Evolutionary conservation across 2,797 vertebrate species (phyloP), one percentile per base, ranked within the genome.

Genomic region (Spizella passerina): DNA sequence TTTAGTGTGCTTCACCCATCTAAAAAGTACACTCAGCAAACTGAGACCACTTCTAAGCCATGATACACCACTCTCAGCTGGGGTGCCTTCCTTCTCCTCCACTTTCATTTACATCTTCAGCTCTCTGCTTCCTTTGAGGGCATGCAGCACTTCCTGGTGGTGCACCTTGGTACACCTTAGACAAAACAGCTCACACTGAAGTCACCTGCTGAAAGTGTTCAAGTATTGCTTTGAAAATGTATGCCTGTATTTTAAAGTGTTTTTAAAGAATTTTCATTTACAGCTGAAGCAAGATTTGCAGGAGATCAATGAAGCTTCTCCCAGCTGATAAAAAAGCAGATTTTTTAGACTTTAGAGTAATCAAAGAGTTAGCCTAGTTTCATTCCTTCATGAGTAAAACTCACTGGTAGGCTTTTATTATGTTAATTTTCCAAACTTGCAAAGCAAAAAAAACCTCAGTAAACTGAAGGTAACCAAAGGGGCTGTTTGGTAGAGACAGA

Each of bases 371-470:
- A 91, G 97, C 96, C 93, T 95, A 73, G 64, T 86, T 97, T 90
- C 89, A 73, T 91, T 97, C 88, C 64, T 97, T 76, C 17, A 56
- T 68, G 93, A 94, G 82, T 90, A 81, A 96, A 97, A 94, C 80
- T 89, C 94, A 85, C 83, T 75, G 80, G 88, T 94, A 97, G 94
- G 63, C 77, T 96, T 97, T 97, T 97, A 97, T 96, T 94, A 94
- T 95, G 97, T 94, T 97, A 97, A 97, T 98, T 98, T 98, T 97
- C 56, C 82, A 96, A 97, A 97, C 94, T 90, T 97, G 93, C 77
- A 96, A 96, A 96, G 92, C 70, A 97, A 96, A 96, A 97, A 93
- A 76, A n/a, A n/a, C n/a, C 72, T 96, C 91, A 92, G 93, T 84
- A 96, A 97, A 97, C 88, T 95, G 85, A 96, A 97, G 82, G 95